Evolutionary conservation across 2,888 invertebrate genomes (phyloP).

Genomic region (Sericinus montela): DNA sequence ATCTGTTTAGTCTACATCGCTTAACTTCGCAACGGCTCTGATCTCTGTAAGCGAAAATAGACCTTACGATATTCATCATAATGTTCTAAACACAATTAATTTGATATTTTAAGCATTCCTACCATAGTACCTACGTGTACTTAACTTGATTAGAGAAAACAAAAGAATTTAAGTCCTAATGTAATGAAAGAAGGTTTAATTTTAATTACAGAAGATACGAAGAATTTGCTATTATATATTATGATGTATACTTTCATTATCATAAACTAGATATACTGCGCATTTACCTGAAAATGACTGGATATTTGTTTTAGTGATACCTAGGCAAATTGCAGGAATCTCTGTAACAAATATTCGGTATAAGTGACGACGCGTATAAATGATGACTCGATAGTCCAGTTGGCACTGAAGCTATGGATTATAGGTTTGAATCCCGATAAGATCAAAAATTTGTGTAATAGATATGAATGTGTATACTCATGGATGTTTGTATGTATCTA

Average conservation of each 20-base stretch:
- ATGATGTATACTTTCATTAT: constrained; percentile 1
- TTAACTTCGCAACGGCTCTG: not conserved
- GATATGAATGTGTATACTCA: too few relatives aligned
- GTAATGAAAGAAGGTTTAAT: not conserved
- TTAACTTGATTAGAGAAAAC: not conserved
- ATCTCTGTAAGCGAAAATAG: constrained; percentile 2
- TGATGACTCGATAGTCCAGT: too few relatives aligned
- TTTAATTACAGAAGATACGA: not conserved
- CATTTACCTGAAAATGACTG: constrained; percentile 1
- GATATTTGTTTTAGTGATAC: too few relatives aligned
- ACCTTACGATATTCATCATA: not conserved
- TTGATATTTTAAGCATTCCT: not conserved
- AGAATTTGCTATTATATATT: constrained; percentile 2
- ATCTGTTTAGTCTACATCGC: constrained; percentile 17
- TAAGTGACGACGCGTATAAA: too few relatives aligned
- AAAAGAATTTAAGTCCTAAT: not conserved
- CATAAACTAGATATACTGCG: constrained; percentile 7
- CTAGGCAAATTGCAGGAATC: too few relatives aligned
- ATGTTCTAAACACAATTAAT: not conserved
- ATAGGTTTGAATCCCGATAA: too few relatives aligned
- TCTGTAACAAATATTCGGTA: too few relatives aligned
- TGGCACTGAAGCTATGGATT: too few relatives aligned
- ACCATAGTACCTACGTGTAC: constrained; percentile 5
- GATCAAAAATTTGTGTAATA: too few relatives aligned
- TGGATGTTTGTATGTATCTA: too few relatives aligned